A percentile compares a stretch with the other conserved stretches of the same genome.
These are phyloP conservation scores for Schlechtendalia chinensis DNA, from an alignment of 1,140 invertebrate species.

Conservation along the genomic window DNA sequence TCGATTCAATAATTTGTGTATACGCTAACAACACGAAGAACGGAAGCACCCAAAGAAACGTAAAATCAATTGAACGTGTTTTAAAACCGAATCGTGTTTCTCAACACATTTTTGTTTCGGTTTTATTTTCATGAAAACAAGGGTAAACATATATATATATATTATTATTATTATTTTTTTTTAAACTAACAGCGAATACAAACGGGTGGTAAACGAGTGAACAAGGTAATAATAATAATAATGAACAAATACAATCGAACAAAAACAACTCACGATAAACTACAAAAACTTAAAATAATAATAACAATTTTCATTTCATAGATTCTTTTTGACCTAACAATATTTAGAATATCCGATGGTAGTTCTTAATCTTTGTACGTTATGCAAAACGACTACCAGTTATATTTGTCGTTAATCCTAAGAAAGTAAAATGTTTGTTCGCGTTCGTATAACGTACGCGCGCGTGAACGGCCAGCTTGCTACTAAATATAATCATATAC, in stretches of 20 bases:
- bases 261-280: slow-evolving; percentile 7
- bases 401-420: slow-evolving; percentile 25
- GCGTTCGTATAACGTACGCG: slow-evolving; percentile 18
- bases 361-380: slow-evolving; percentile 20
- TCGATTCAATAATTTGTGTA: neutral
- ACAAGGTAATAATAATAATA: slow-evolving; percentile 31
- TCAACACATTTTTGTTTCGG: neutral
- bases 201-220: slow-evolving; percentile 22
- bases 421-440: slow-evolving; percentile 33
- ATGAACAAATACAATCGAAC: neutral
- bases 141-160: neutral
- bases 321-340: slow-evolving; percentile 28
- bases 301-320: neutral
- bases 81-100: neutral
- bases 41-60: slow-evolving; percentile 27
- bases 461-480: no score
- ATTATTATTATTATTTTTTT: neutral
- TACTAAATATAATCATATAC: no score
- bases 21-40: slow-evolving; percentile 2
- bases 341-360: slow-evolving; percentile 41
- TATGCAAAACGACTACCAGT: slow-evolving; percentile 27
- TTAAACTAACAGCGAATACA: slow-evolving; percentile 6
- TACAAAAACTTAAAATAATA: slow-evolving; percentile 38
- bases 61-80: no score
- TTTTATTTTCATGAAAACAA: slow-evolving; percentile 8